Evolutionary conservation across 2,888 invertebrate species (phyloP), one percentile per base, ranked within the genome.

Genomic region (Theristus sp.): DNA sequence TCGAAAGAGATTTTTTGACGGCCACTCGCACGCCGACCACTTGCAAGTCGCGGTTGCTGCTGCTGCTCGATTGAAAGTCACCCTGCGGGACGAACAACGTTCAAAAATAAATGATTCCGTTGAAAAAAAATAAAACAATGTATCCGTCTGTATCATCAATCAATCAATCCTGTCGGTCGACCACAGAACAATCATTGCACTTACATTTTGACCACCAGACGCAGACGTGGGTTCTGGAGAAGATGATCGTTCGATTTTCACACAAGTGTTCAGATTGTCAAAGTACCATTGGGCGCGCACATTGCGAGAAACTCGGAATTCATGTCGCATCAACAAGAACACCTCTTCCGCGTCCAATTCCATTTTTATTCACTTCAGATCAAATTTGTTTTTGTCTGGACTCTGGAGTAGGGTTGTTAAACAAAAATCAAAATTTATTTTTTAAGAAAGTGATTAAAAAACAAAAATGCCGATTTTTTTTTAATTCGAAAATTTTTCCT

Each of bases 281-380:
- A 86, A 78, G 69, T 83, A 82, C 86, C 86, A 86, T 68, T 84
- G 82, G 26, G 84, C 82, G 67, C 86, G 78, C 25, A 83, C 79
- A 71, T 84, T 84, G 65, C 85, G 78, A 2, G 85, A 85, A 62
- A 86, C 82, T 28, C 84, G 80, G 70, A 83, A 82, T 67, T 82
- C 81, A 70, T 82, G 82, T 68, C 82, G 83, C 82, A 84, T 81
- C 62, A 84, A 72, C 58, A 84, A 75, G 71, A 81, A 85, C 29
- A 84, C 80, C 62, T 80, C 52, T n/a, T 13, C 13, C 10, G 52
- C 52, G 27, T 54, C 54, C n/a, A n/a, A n/a, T n/a, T n/a, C n/a
- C n/a, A n/a, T n/a, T n/a, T n/a, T n/a, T n/a, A n/a, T n/a, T n/a
- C n/a, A n/a, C n/a, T n/a, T n/a, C n/a, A n/a, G n/a, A n/a, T n/a